Base-by-base conservation (phyloP, 1,140 invertebrate genomes). In the Harpegnathos saltator region DNA sequence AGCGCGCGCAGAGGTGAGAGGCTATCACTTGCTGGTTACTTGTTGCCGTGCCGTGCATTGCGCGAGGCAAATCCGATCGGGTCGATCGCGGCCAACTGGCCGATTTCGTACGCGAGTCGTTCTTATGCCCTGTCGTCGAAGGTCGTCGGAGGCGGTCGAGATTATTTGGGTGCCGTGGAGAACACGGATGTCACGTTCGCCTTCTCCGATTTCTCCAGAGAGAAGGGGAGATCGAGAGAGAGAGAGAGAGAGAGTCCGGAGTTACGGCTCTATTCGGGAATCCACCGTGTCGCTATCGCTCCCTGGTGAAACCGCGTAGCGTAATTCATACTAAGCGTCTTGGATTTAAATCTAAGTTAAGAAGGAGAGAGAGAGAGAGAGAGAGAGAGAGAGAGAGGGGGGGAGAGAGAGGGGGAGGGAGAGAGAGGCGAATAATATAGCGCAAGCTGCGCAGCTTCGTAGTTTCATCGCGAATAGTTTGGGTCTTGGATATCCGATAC, bases 1-100 rank as follows among this genome's bases (percentile, higher is more conserved):
- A 69, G 56, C 80, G 77, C 78, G 59, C 86, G 77, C n/a, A n/a
- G 38, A 89, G 87, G 87, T 89, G 68, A 75, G 68, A 75, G 83
- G 48, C 56, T 74, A 54, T 69, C 56, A 38, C 73, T 54, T 71
- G n/a, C n/a, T n/a, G 74, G 62, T 82, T 81, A 84, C 83, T 87
- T 77, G 77, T 85, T 77, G 85, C 74, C 85, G 63, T 77, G 85
- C 74, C 85, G 63, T 68, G 52, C 24, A 7, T 71, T 29, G n/a
- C 52, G 33, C 38, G n/a, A 0, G 9, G 52, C 17, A 69, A 29
- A 58, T 69, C 33, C 38, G 52, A 71, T 80, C 24, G 33, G n/a
- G 33, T 69, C 52, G 65, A 71, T 80, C 56, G 7, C 12, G n/a
- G 12, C 48, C n/a, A 61, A 50, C 29, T 33, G 26, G 44, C 17